These are phyloP conservation scores for Myiothlypis coronata DNA, from an alignment of 2,797 vertebrate genomes.

Conservation along the genomic window DNA sequence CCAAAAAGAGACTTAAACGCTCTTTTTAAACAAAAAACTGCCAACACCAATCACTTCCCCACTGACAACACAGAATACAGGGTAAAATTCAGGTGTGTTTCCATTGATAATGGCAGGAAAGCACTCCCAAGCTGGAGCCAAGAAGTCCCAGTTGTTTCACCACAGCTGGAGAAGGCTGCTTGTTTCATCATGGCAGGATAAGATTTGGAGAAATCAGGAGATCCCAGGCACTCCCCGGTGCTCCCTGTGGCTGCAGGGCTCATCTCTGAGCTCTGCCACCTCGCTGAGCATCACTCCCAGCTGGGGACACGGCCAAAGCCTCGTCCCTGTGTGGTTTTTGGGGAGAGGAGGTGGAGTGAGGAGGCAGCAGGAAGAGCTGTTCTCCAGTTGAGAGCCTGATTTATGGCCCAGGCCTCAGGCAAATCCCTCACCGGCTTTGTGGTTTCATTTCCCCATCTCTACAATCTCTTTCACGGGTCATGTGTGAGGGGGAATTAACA, in stretches of 20 bases:
- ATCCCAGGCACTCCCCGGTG: neutral
- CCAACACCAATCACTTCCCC: rapidly evolving
- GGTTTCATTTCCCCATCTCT: slow-evolving; percentile 31
- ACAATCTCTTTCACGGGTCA: slow-evolving; percentile 8
- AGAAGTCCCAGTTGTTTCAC: neutral
- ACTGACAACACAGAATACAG: neutral
- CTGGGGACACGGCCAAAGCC: rapidly evolving
- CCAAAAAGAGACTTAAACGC: neutral
- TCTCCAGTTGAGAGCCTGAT: slow-evolving; percentile 14
- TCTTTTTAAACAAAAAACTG: neutral
- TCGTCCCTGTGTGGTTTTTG: neutral
- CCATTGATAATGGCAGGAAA: neutral
- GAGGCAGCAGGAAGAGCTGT: neutral
- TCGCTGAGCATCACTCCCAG: neutral
- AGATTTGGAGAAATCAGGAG: neutral
- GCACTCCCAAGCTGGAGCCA: neutral
- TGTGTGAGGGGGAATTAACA: slow-evolving; percentile 26
- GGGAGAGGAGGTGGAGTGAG: neutral
- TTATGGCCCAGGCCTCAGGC: neutral
- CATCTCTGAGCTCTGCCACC: neutral
- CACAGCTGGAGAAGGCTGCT: neutral
- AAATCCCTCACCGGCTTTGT: neutral
- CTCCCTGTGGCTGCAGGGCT: neutral
- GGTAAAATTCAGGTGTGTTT: neutral
- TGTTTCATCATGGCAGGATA: neutral